phyloP scores from a whole-genome alignment of 2,888 invertebrate species.

The Melanostoma scalare region DNA sequence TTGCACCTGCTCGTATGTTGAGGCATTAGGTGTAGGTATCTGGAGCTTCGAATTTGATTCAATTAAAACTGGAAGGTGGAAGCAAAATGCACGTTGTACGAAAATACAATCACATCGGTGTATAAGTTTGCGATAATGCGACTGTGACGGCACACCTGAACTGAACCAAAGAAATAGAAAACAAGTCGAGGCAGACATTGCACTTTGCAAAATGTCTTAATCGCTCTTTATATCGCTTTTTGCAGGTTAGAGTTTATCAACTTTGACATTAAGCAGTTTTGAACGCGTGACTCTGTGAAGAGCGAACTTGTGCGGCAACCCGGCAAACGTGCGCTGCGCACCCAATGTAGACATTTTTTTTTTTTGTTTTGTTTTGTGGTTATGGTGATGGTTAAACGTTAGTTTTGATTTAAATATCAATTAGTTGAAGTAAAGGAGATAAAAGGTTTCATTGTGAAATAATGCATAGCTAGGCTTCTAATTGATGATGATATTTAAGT shows the following conservation, averaged over 20 bases:
- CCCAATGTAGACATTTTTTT: slow-evolving; percentile 31
- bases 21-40: background rate
- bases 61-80: slow-evolving; percentile 28
- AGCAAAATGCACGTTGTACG: slow-evolving; percentile 22
- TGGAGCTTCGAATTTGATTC: slow-evolving; percentile 34
- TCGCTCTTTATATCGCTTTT: slow-evolving; percentile 52
- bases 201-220: slow-evolving; percentile 57
- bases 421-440: slow-evolving; percentile 19
- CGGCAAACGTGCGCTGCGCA: slow-evolving; percentile 32
- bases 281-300: slow-evolving; percentile 55
- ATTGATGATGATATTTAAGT: no score
- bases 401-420: slow-evolving; percentile 57
- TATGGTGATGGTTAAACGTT: slow-evolving; percentile 8
- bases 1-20: slow-evolving; percentile 49
- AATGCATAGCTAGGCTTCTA: background rate
- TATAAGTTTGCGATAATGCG: slow-evolving; percentile 6
- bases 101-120: background rate
- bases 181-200: slow-evolving; percentile 28
- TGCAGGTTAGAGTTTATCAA: slow-evolving; percentile 52
- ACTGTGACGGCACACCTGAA: slow-evolving; percentile 33
- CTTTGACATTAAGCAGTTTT: slow-evolving; percentile 45
- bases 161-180: background rate
- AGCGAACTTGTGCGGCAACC: slow-evolving; percentile 31
- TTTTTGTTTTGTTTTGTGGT: background rate
- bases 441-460: background rate